Base-by-base conservation (phyloP, 1,140 invertebrate genomes). In the Lutraria rhynchaena region DNA sequence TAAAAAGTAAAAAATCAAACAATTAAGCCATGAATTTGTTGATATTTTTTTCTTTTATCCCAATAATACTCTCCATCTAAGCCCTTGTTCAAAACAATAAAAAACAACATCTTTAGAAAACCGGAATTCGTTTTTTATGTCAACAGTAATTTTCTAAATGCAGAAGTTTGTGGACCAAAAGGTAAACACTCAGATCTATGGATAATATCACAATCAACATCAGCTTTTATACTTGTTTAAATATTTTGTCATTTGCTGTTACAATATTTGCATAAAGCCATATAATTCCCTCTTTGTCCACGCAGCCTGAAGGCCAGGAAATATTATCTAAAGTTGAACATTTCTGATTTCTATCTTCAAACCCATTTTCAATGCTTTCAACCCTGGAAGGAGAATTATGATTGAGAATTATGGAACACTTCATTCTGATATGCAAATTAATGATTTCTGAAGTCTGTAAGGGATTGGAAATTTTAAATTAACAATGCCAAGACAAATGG, bases 261-360 rank as follows among this genome's bases (percentile, higher is more conserved):
- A 31, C 5, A 71, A 57, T 57, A 71, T 71, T 71, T 37, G 51
- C 69, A 71, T 71, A 71, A 71, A 31, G 22, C 24, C 24, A 35
- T 3, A 3, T 19, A 55, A 67, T 46, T 46, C 41, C 61, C 33
- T 22, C 31, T 27, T 29, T 57, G 27, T 69, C 46, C 19, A 46
- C 5, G 15, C 24, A 69, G 63, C 63, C 44, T 22, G 4, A 46
- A 51, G 63, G 37, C n/a, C 17, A 22, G 31, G 53, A 71, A 57
- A 57, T 37, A 24, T 35, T 51, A 70, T 19, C n/a, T 35, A 41
- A 71, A 57, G 17, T 51, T 57, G 27, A 57, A 29, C n/a, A 37
- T 53, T n/a, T 65, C n/a, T 70, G 49, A 71, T 71, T 41, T 31
- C 4, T 57, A 71, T 71, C 69, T 51, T 55, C 17, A 51, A 29